Base-by-base conservation (phyloP, 2,113 vertebrate species). In the Trematocara zebra region DNA sequence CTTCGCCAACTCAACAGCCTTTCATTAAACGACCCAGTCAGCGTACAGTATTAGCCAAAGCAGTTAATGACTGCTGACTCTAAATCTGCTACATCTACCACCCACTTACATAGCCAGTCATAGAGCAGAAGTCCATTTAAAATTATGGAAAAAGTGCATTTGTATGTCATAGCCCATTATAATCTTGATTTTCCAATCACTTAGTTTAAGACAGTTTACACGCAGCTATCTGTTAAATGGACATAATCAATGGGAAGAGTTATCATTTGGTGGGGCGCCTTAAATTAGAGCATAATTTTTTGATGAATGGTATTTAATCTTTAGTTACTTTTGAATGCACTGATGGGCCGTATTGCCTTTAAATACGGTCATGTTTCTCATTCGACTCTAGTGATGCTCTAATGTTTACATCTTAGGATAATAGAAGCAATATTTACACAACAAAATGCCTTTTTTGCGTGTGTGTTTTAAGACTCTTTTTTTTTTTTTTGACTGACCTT, bases 331-430 rank as follows among this genome's bases (percentile, higher is more conserved):
- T 82, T 26, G 53, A 87, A 83, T 20, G 92, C 92, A 93, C 94
- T 94, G 88, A 91, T 84, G 80, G 88, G 83, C 91, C 89, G 20
- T 61, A 9, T 86, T 92, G 88, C 92, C 86, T 95, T 93, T 93
- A 90, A 91, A 88, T 87, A 33, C 3, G 47, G 76, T 81, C 78
- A 14, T 4, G 67, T 83, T 88, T 87, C 54, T 56, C 83, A 87
- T 87, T 51, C 5, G 11, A 53, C 80, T 79, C 40, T 42, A 90
- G 61, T 82, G 67, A 89, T 49, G 64, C 59, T 87, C 44, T 69
- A 53, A 84, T 85, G 89, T 90, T 92, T 93, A 91, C 86, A 85
- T 91, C 26, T 52, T 80, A 89, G 89, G 85, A 83, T 47, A 47
- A 86, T 51, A 78, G 72, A 91, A 95, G 91, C 88, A 91, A 91